A percentile compares a stretch with the other conserved stretches of the same genome.
Evolutionary conservation across 2,888 invertebrate species (phyloP).

Genomic region (Molorchus minor): DNA sequence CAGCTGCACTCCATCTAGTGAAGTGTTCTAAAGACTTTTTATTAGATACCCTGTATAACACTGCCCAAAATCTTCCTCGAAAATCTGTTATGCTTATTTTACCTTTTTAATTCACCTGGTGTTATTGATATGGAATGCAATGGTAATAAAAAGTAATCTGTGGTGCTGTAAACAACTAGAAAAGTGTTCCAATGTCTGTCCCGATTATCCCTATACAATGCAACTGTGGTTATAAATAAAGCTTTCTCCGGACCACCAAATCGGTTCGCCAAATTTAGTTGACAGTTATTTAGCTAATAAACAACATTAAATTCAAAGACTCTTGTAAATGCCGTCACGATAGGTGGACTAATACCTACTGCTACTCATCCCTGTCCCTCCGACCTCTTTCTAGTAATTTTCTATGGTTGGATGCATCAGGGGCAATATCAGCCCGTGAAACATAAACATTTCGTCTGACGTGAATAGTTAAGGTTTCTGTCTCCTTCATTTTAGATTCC

Average conservation of each 20-base stretch:
- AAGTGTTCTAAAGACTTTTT: too few relatives aligned
- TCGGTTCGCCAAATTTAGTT: constrained; percentile 22
- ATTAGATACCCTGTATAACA: too few relatives aligned
- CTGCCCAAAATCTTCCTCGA: too few relatives aligned
- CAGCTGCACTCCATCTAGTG: too few relatives aligned
- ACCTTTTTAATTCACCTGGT: neutral
- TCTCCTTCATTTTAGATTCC: too few relatives aligned
- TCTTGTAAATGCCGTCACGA: neutral
- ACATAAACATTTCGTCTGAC: constrained; percentile 8
- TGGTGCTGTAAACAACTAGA: constrained; percentile 12
- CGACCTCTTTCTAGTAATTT: constrained; percentile 3
- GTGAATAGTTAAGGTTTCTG: too few relatives aligned
- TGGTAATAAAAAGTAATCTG: constrained; percentile 7
- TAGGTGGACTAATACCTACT: constrained; percentile 7
- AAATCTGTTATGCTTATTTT: too few relatives aligned
- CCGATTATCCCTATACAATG: constrained; percentile 3
- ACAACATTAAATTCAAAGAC: constrained; percentile 13
- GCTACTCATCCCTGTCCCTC: too few relatives aligned
- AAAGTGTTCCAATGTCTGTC: constrained; percentile 9
- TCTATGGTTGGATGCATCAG: too few relatives aligned
- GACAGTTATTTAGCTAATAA: constrained; percentile 25
- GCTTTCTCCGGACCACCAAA: constrained; percentile 23
- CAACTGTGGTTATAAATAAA: constrained; percentile 2
- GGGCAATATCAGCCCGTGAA: constrained; percentile 3
- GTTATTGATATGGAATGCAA: neutral